Evolutionary conservation across 2,113 vertebrate genomes (phyloP).

Genomic region (Trichomycterus rosablanca): DNA sequence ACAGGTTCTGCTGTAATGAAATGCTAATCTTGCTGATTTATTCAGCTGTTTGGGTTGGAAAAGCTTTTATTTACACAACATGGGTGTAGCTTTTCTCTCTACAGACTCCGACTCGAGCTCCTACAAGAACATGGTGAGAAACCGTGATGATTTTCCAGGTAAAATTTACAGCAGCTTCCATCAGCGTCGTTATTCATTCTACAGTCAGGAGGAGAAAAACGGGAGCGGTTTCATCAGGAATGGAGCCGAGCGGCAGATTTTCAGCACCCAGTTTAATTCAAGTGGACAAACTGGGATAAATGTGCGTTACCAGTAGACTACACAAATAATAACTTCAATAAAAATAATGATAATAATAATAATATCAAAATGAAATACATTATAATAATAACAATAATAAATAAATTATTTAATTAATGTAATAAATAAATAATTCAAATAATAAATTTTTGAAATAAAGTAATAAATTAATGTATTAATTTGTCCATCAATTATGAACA

Average conservation of each 20-base stretch:
- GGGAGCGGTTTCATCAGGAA: neutral
- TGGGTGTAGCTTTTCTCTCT: constrained; percentile 54
- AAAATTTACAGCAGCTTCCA: constrained; percentile 37
- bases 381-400: too few species aligned
- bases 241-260: neutral
- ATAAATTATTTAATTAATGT: too few species aligned
- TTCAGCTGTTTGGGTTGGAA: constrained; percentile 53
- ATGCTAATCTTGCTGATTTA: constrained; percentile 62
- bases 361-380: too few species aligned
- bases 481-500: too few species aligned
- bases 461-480: too few species aligned
- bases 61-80: constrained; percentile 66
- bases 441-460: too few species aligned
- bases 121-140: constrained; percentile 16
- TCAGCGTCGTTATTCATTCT: constrained; percentile 9
- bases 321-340: too few species aligned
- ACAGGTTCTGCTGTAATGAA: constrained; percentile 58
- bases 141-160: constrained; percentile 42
- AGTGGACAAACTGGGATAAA: neutral
- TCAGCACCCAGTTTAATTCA: neutral
- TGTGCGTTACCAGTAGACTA: neutral
- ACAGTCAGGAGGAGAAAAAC: constrained; percentile 2
- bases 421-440: too few species aligned
- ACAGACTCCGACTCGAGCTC: constrained; percentile 37
- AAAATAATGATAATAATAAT: too few species aligned